Percentiles rank a stretch among this genome's conserved stretches.
These are phyloP conservation scores for Armadillidium nasatum DNA, from an alignment of 1,140 invertebrate species.

Conservation along the genomic window DNA sequence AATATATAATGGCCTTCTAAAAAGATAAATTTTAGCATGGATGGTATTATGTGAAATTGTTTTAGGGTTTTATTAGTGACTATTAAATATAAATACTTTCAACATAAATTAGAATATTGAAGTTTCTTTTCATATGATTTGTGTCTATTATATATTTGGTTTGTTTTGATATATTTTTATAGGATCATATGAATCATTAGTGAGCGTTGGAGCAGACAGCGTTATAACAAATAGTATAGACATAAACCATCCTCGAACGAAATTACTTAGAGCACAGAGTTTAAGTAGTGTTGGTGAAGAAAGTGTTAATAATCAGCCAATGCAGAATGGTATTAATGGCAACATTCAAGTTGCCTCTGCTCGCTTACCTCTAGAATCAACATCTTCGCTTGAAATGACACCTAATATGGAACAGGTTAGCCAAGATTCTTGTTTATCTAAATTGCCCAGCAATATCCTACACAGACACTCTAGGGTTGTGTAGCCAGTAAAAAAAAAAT, in stretches of 20 bases:
- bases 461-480: no score
- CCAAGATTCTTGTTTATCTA: neutral
- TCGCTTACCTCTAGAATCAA: slow-evolving; percentile 40
- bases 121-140: no score
- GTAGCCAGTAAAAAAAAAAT: no score
- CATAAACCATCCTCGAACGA: neutral
- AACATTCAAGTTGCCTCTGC: slow-evolving; percentile 39
- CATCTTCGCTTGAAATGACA: slow-evolving; percentile 42
- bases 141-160: no score
- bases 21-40: no score
- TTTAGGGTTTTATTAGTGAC: no score
- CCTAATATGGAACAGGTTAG: slow-evolving; percentile 43
- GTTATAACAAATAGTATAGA: neutral
- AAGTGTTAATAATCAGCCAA: neutral
- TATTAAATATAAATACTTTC: no score
- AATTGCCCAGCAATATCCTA: neutral
- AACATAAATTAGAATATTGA: no score
- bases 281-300: neutral
- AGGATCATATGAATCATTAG: neutral
- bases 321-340: slow-evolving; percentile 32
- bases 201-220: neutral
- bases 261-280: neutral
- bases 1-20: no score
- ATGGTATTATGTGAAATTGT: no score
- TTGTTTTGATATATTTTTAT: neutral